phyloP scores from a whole-genome alignment of 2,113 vertebrate genomes.

The Typhlomys cinereus region DNA sequence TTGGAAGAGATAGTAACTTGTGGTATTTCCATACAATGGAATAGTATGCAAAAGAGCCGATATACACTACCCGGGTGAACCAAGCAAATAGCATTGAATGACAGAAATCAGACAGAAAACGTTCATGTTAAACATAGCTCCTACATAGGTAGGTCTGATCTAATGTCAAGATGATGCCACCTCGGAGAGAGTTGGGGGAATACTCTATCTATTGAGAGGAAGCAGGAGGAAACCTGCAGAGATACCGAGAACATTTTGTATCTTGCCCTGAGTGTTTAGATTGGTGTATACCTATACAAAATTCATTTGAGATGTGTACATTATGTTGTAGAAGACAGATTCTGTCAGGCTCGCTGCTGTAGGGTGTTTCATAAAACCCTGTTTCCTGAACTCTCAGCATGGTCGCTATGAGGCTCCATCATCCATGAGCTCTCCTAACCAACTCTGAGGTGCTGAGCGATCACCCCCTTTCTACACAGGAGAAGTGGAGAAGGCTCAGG shows the following conservation, averaged over 20 bases:
- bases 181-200: neutral
- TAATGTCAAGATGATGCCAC: neutral
- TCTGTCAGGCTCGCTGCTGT: no score
- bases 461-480: neutral
- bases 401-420: neutral
- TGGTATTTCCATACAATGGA: neutral
- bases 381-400: neutral
- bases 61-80: neutral
- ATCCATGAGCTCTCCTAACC: neutral
- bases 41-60: neutral
- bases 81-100: neutral
- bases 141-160: neutral
- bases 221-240: neutral
- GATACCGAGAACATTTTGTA: neutral
- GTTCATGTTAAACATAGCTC: neutral
- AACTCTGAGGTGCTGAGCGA: neutral
- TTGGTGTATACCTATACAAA: neutral
- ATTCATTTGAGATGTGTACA: neutral
- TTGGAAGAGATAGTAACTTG: neutral
- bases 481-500: neutral
- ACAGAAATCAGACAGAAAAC: neutral
- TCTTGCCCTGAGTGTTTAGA: neutral
- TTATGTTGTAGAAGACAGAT: neutral
- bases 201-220: neutral
- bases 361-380: neutral